These are phyloP conservation scores for Harpegnathos saltator DNA, from an alignment of 1,140 invertebrate species.

Conservation along the genomic window DNA sequence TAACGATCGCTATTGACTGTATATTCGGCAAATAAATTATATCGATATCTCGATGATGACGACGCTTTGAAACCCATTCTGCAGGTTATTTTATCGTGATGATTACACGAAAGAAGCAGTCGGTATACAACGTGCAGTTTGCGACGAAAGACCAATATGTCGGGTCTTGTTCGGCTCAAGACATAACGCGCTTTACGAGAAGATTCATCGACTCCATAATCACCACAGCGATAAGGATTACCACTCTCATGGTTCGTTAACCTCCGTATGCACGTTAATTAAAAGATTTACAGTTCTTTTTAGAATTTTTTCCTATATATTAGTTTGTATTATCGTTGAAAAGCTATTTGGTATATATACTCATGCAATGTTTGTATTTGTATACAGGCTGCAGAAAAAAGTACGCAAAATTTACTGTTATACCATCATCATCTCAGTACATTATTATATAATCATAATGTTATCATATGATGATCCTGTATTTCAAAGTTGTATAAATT, in stretches of 20 bases:
- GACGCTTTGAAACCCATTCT: neutral
- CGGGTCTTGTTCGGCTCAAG: conserved; percentile 14
- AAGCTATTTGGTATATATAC: too few relatives aligned
- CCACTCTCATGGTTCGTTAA: conserved; percentile 57
- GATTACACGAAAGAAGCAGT: neutral
- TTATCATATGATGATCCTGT: too few relatives aligned
- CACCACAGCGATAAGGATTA: conserved; percentile 38
- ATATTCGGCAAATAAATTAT: conserved; percentile 64
- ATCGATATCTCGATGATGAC: conserved; percentile 33
- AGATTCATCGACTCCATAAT: conserved; percentile 53
- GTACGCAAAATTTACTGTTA: neutral
- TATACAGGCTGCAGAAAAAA: neutral
- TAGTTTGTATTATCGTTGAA: neutral
- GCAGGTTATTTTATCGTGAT: conserved; percentile 15
- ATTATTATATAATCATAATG: neutral
- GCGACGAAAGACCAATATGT: neutral
- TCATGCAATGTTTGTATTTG: too few relatives aligned
- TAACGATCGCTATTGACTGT: conserved; percentile 50
- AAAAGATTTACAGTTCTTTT: too few relatives aligned
- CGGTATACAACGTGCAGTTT: neutral
- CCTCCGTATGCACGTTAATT: neutral
- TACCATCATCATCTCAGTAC: neutral
- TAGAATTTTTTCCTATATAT: neutral
- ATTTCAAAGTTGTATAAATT: neutral
- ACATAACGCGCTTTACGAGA: conserved; percentile 14